A percentile compares a stretch with the other conserved stretches of the same genome.
Evolutionary conservation across 2,797 vertebrate species (phyloP).

Genomic region (Arctocebus calabarensis): DNA sequence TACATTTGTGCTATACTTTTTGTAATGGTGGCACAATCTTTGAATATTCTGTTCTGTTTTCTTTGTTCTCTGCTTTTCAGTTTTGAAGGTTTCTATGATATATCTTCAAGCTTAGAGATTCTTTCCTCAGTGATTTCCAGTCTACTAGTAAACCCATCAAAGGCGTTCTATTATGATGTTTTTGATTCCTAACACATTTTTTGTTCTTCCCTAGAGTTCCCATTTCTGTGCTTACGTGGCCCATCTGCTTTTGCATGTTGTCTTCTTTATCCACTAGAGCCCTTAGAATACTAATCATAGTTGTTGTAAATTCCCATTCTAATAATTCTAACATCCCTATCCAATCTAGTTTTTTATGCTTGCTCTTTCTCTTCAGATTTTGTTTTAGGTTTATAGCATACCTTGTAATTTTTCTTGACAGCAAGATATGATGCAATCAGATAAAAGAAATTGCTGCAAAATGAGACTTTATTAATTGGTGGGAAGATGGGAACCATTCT

Average conservation of each 20-base stretch:
- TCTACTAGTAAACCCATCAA: not conserved
- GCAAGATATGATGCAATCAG: not conserved
- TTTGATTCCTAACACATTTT: not conserved
- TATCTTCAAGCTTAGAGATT: not conserved
- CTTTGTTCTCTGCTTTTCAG: not conserved
- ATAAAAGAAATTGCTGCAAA: not conserved
- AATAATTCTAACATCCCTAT: not conserved
- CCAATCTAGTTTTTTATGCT: not conserved
- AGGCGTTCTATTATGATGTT: not conserved
- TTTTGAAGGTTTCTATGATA: not conserved
- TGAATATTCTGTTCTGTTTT: not conserved
- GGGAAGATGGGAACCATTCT: not conserved
- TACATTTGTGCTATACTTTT: not conserved
- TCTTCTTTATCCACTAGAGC: not conserved
- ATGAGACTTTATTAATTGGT: not conserved
- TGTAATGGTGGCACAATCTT: not conserved
- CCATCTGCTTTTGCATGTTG: not conserved
- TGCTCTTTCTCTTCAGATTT: not conserved
- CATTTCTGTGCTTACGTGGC: not conserved
- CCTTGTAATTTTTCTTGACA: not conserved
- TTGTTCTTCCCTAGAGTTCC: not conserved
- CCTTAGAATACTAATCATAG: not conserved
- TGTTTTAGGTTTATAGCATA: not conserved
- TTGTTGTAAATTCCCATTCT: not conserved
- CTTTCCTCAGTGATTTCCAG: not conserved